Conservation (phyloP, 2,888 invertebrate species). For the Caenorhabditis plicata region DNA sequence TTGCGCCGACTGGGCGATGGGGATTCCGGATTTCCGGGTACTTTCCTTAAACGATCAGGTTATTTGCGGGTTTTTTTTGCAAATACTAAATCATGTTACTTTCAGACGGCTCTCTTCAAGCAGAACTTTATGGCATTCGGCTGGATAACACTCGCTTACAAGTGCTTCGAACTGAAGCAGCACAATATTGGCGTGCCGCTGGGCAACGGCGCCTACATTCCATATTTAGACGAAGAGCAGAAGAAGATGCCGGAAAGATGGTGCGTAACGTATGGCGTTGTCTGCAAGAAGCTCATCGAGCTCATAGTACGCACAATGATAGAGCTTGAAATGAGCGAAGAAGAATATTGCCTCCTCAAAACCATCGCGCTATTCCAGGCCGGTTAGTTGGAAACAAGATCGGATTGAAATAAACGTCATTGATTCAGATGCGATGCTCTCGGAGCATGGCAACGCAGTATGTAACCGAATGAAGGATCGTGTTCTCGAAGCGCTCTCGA, state of each 20-base stretch:
- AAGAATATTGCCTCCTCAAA: constrained; percentile 51
- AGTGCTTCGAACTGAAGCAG: constrained; percentile 31
- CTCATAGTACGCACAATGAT: constrained; percentile 47
- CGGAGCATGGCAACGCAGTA: constrained; percentile 22
- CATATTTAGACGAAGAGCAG: constrained; percentile 45
- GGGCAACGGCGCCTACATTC: constrained; percentile 51
- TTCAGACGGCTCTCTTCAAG: constrained; percentile 50
- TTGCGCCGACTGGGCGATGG: constrained; percentile 54
- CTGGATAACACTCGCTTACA: constrained; percentile 52
- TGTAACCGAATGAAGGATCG: constrained; percentile 33
- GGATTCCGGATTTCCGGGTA: constrained; percentile 47
- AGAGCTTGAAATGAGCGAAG: constrained; percentile 46
- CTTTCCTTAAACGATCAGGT: constrained; percentile 47
- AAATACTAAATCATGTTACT: neutral
- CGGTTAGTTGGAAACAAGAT: constrained; percentile 16
- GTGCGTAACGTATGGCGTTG: constrained; percentile 47
- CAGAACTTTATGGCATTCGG: constrained; percentile 57
- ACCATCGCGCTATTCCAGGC: constrained; percentile 50
- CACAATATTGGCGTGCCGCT: constrained; percentile 40
- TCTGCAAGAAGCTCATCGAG: constrained; percentile 45
- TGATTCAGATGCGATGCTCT: constrained; percentile 43
- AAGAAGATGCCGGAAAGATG: constrained; percentile 42
- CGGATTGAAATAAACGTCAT: neutral
- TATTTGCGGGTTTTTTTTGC: neutral
- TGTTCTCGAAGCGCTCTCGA: constrained; percentile 37